These are phyloP conservation scores for Sander lucioperca DNA, from an alignment of 2,113 vertebrate genomes.

Conservation along the genomic window DNA sequence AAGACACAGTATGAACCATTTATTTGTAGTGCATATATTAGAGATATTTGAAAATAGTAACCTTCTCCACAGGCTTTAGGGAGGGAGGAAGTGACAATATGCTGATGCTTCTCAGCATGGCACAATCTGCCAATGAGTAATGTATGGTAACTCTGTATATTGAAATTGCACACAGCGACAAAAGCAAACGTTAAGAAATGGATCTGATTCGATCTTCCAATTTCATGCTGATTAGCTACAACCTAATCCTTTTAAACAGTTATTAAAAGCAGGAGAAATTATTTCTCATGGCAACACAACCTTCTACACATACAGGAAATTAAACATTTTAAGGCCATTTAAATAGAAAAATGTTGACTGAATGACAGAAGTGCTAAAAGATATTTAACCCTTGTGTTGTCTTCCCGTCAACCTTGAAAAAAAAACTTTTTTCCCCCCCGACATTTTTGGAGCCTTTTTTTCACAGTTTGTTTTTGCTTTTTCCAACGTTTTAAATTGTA, in stretches of 20 bases:
- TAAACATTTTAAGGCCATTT: slow-evolving; percentile 2
- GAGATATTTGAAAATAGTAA: slow-evolving; percentile 41
- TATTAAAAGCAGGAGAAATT: slow-evolving; percentile 27
- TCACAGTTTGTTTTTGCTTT: no score
- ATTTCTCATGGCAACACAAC: slow-evolving; percentile 11
- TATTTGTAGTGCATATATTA: slow-evolving; percentile 43
- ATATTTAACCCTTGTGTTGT: not conserved
- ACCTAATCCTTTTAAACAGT: slow-evolving; percentile 44
- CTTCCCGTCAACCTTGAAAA: no score
- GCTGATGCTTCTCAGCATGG: slow-evolving; percentile 41
- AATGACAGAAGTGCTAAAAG: not conserved
- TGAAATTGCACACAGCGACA: slow-evolving; percentile 32
- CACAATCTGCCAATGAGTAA: slow-evolving; percentile 38
- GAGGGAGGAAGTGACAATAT: slow-evolving; percentile 47
- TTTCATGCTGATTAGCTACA: slow-evolving; percentile 41
- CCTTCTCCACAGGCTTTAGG: slow-evolving; percentile 40
- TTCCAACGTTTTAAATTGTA: no score
- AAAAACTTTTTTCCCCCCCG: no score
- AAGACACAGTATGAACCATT: slow-evolving; percentile 4
- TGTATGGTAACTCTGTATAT: slow-evolving; percentile 31
- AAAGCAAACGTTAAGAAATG: slow-evolving; percentile 42
- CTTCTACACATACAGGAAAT: slow-evolving; percentile 15
- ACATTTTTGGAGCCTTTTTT: no score
- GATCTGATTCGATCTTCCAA: slow-evolving; percentile 30
- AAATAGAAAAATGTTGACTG: slow-evolving; percentile 3